These are phyloP conservation scores for Periphyllus acericola DNA, from an alignment of 2,888 invertebrate genomes.

Conservation along the genomic window DNA sequence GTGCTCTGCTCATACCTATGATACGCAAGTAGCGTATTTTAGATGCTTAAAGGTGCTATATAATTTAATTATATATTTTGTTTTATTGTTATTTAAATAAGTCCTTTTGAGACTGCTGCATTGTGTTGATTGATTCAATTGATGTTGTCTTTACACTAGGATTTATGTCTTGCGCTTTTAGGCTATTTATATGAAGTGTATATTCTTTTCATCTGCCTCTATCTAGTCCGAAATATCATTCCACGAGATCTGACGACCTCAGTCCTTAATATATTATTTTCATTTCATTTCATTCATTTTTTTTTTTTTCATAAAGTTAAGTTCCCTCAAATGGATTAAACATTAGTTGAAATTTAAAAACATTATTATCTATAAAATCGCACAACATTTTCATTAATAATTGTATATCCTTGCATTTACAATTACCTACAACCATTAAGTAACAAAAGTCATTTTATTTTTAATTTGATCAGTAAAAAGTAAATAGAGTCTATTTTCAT, in stretches of 20 bases:
- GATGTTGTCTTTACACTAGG: not conserved
- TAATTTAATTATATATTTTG: constrained; percentile 46
- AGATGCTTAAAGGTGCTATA: constrained; percentile 54
- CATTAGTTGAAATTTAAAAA: not conserved
- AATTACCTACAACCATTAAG: constrained; percentile 14
- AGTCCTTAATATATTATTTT: not conserved
- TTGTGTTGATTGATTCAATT: constrained; percentile 7
- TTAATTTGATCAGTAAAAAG: not conserved
- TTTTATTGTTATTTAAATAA: constrained; percentile 8
- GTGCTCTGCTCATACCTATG: constrained; percentile 25
- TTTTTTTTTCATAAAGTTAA: not conserved
- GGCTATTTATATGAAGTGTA: not conserved
- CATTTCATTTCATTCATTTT: not conserved
- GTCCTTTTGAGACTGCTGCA: constrained; percentile 32
- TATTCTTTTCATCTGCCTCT: not conserved
- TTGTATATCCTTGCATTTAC: constrained; percentile 41
- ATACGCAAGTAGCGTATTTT: constrained; percentile 37
- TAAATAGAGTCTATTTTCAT: constrained; percentile 8
- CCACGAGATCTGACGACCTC: not conserved
- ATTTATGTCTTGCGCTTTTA: not conserved
- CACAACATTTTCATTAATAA: constrained; percentile 42
- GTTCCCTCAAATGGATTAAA: not conserved
- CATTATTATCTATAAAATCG: not conserved
- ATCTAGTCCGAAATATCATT: constrained; percentile 6
- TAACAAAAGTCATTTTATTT: not conserved